These are phyloP conservation scores for Dicyrtomina minuta DNA, from an alignment of 2,888 invertebrate species.

Conservation along the genomic window DNA sequence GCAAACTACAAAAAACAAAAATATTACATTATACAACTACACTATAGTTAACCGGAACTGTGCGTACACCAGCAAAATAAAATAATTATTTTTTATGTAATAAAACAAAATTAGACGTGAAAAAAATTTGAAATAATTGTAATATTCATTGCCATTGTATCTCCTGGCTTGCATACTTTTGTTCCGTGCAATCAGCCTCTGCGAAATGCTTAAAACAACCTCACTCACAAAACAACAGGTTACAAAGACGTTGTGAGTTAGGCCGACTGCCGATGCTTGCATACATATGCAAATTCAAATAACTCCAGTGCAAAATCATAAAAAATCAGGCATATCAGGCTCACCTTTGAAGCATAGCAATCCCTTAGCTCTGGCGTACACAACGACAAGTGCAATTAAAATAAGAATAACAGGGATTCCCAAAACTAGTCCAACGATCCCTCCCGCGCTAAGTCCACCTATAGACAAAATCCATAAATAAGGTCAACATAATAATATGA, in stretches of 20 bases:
- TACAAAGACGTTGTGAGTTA: background rate
- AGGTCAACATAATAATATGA: too few species aligned
- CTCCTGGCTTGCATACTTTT: constrained; percentile 26
- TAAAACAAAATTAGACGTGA: too few species aligned
- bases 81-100: too few species aligned
- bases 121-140: too few species aligned
- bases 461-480: background rate
- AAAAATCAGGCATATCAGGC: constrained; percentile 52
- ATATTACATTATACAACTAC: too few species aligned
- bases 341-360: constrained; percentile 54
- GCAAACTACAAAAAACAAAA: too few species aligned
- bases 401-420: constrained; percentile 51
- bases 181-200: constrained; percentile 17
- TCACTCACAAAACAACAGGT: constrained; percentile 1
- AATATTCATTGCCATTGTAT: background rate
- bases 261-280: constrained; percentile 16
- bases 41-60: background rate
- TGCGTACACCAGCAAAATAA: constrained; percentile 4
- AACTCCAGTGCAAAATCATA: constrained; percentile 35
- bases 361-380: constrained; percentile 53
- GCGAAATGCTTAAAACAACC: background rate
- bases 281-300: constrained; percentile 35
- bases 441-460: constrained; percentile 51
- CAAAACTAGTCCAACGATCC: constrained; percentile 51
- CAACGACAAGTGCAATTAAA: constrained; percentile 51